Conservation (phyloP, 2,113 vertebrate genomes). For the Cheirogaleus medius region DNA sequence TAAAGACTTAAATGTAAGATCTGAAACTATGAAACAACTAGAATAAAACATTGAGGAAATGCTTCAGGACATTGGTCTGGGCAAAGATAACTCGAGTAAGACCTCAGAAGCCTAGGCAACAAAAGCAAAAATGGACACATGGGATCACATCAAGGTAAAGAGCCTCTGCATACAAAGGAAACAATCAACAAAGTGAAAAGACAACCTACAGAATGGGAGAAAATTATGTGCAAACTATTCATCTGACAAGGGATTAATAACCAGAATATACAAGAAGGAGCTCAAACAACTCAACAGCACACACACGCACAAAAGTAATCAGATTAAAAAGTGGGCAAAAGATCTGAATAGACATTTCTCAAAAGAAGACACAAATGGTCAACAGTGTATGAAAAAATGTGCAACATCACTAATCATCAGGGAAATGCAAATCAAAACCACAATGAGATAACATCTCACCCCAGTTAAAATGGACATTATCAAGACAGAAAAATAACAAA, state of each 20-base stretch:
- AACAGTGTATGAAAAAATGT: not conserved
- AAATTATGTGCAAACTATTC: not conserved
- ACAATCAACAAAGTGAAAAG: not conserved
- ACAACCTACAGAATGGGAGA: not conserved
- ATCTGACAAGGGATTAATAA: not conserved
- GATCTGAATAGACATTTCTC: not conserved
- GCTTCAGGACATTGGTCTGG: not conserved
- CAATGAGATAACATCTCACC: not conserved
- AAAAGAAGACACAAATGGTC: not conserved
- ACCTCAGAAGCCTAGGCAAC: not conserved
- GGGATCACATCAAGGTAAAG: not conserved
- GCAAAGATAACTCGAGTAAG: not conserved
- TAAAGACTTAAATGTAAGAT: not conserved
- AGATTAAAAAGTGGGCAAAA: not conserved
- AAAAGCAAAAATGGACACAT: not conserved
- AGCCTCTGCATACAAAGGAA: not conserved
- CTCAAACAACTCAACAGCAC: not conserved
- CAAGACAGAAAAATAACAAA: not conserved
- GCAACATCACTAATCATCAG: not conserved
- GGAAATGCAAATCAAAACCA: not conserved
- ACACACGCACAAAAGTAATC: not conserved
- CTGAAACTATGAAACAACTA: not conserved
- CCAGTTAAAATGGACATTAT: not conserved
- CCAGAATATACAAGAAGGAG: not conserved
- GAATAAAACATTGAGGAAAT: not conserved